These are phyloP conservation scores for Malurus alboscapulatus DNA, from an alignment of 2,113 vertebrate genomes.

Conservation along the genomic window DNA sequence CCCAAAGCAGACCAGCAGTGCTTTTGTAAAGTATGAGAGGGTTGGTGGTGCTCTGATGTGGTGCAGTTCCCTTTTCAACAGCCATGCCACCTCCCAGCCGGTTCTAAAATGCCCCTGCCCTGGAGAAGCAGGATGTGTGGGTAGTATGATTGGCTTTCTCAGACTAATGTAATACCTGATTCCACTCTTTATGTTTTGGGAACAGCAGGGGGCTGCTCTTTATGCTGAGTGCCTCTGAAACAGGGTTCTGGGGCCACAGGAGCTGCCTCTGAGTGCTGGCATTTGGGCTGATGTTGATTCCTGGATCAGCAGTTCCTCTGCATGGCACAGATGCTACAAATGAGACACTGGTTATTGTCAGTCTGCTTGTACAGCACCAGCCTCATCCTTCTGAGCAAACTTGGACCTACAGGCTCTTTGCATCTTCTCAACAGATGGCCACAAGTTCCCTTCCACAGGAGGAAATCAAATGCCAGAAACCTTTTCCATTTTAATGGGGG, in stretches of 20 bases:
- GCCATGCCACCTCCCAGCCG: background rate
- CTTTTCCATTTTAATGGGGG: background rate
- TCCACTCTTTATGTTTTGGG: background rate
- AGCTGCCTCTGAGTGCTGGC: background rate
- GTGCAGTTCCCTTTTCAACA: background rate
- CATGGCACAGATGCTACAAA: background rate
- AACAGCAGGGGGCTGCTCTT: background rate
- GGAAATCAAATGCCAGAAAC: background rate
- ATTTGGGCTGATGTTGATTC: background rate
- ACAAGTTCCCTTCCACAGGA: background rate
- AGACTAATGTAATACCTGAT: background rate
- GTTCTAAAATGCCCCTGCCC: background rate
- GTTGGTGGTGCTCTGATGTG: background rate
- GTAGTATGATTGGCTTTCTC: background rate
- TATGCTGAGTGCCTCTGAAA: background rate
- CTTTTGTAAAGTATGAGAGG: background rate
- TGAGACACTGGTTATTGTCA: background rate
- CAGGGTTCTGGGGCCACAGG: background rate
- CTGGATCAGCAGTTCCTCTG: background rate
- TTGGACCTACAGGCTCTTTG: background rate
- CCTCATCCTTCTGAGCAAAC: background rate
- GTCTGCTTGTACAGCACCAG: background rate
- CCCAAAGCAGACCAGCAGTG: background rate
- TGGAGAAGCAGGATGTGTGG: background rate
- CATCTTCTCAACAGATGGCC: background rate